Conservation (phyloP, 2,113 vertebrate species). For the Macheiramphus alcinus region DNA sequence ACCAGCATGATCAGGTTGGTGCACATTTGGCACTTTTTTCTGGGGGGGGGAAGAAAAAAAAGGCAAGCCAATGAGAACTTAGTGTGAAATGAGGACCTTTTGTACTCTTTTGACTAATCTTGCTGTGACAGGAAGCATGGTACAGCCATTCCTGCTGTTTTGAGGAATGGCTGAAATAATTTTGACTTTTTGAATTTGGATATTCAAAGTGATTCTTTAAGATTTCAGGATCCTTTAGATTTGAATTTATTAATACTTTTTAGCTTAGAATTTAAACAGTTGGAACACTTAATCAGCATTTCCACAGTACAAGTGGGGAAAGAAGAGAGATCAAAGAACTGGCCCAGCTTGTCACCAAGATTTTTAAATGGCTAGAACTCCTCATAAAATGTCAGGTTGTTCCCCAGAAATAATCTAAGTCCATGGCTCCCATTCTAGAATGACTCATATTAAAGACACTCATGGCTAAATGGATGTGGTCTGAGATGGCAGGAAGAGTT, state of each 20-base stretch:
- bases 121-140: neutral
- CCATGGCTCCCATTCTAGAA: neutral
- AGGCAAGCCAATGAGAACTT: neutral
- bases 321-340: neutral
- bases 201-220: neutral
- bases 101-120: neutral
- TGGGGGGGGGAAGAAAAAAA: neutral
- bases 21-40: slow-evolving; percentile 77
- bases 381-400: neutral
- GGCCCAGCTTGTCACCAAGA: neutral
- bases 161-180: neutral
- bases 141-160: neutral
- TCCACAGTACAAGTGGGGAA: neutral
- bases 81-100: neutral
- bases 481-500: neutral
- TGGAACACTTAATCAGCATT: neutral
- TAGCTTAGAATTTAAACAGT: neutral
- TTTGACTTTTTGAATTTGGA: neutral
- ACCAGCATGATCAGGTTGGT: slow-evolving; percentile 75
- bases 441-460: neutral
- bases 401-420: neutral
- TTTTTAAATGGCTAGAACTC: neutral
- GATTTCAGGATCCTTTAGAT: neutral
- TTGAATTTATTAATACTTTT: neutral
- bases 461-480: neutral